Conservation (phyloP, 2,797 vertebrate genomes). For the Takifugu rubripes region DNA sequence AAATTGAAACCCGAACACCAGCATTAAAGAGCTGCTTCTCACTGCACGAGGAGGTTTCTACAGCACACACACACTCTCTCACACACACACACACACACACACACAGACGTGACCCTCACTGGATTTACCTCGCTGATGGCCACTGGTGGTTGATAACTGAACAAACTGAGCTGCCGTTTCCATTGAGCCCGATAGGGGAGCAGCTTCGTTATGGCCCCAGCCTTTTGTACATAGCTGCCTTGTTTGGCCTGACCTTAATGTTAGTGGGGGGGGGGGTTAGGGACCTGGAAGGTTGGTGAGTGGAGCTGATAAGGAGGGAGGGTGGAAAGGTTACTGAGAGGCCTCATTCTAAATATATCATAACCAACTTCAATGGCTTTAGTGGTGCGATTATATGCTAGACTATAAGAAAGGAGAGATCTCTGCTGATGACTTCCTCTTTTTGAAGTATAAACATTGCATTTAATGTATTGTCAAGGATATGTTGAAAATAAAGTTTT, state of each 20-base stretch:
- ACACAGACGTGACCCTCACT: too few species aligned
- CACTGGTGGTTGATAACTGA: too few species aligned
- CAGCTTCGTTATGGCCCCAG: too few species aligned
- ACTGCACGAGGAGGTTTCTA: too few species aligned
- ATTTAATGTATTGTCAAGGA: conserved; percentile 83
- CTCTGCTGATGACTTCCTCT: conserved; percentile 78
- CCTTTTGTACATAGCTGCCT: too few species aligned
- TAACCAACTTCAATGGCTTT: conserved; percentile 80
- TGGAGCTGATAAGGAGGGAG: background rate
- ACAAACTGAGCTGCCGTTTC: too few species aligned
- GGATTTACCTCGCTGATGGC: too few species aligned
- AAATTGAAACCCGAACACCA: too few species aligned
- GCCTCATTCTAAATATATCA: conserved; percentile 84
- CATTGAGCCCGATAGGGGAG: too few species aligned
- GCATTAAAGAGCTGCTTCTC: too few species aligned
- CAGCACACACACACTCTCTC: too few species aligned
- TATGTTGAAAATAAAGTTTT: conserved; percentile 83
- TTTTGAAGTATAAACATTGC: conserved; percentile 78
- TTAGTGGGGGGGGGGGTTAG: conserved; percentile 65
- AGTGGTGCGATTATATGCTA: conserved; percentile 81
- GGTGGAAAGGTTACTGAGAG: conserved; percentile 57
- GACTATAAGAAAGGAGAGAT: conserved; percentile 74
- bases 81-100: too few species aligned
- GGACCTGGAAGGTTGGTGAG: conserved; percentile 56
- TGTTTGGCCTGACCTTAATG: conserved; percentile 79